Evolutionary conservation across 2,797 vertebrate species (phyloP).

Genomic region (Nyctalus aviator): DNA sequence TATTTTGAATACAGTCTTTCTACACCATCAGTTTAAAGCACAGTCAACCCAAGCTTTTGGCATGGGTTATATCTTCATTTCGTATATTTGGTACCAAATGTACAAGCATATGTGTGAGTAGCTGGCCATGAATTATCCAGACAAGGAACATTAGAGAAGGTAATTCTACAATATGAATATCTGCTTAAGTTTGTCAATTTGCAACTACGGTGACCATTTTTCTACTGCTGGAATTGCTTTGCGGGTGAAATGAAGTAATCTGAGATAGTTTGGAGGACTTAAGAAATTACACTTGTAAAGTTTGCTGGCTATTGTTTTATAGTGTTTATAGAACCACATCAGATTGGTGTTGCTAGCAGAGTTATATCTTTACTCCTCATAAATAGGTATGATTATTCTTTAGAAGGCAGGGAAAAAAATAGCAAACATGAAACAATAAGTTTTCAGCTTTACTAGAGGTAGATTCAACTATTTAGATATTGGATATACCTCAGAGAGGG

Average conservation of each 20-base stretch:
- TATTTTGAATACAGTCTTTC: background rate
- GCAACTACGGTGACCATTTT: background rate
- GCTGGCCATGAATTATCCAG: background rate
- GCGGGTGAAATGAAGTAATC: background rate
- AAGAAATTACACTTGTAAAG: background rate
- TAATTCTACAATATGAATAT: conserved; percentile 24
- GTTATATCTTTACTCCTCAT: background rate
- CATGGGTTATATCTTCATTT: background rate
- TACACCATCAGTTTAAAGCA: background rate
- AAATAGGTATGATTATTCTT: conserved; percentile 44
- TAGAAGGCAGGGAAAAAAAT: background rate
- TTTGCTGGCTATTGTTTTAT: background rate
- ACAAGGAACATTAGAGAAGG: background rate
- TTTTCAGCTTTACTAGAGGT: background rate
- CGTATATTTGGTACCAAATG: background rate
- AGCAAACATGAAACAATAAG: background rate
- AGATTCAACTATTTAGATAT: background rate
- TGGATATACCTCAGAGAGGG: background rate
- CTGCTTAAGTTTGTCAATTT: conserved; percentile 1
- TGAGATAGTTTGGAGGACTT: background rate
- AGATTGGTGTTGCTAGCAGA: background rate
- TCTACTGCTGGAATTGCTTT: background rate
- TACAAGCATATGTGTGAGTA: background rate
- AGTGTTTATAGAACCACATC: background rate
- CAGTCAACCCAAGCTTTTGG: background rate